phyloP scores from a whole-genome alignment of 1,140 invertebrate species.

The Heliconius hermathena region DNA sequence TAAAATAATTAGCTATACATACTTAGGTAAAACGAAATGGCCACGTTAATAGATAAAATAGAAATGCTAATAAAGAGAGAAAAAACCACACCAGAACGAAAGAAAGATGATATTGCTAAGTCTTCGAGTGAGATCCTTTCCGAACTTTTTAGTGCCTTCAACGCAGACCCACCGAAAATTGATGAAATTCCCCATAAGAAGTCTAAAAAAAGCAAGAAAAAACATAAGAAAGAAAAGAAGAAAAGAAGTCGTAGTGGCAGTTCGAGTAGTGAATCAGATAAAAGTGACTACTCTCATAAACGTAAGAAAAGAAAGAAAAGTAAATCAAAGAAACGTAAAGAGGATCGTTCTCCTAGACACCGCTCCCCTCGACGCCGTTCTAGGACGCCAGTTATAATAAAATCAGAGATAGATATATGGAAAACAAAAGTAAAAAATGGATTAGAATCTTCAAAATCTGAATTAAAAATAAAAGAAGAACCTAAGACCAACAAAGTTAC shows the following conservation, averaged over 20 bases:
- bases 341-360: slow-evolving; percentile 69
- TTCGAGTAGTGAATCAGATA: slow-evolving; percentile 57
- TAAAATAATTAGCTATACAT: background rate
- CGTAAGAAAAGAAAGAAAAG: slow-evolving; percentile 82
- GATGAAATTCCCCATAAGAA: slow-evolving; percentile 62
- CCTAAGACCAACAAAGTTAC: slow-evolving; percentile 42
- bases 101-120: slow-evolving; percentile 80
- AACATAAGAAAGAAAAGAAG: slow-evolving; percentile 75
- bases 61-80: slow-evolving; percentile 73
- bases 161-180: slow-evolving; percentile 83
- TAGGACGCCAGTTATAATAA: slow-evolving; percentile 55
- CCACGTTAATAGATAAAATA: slow-evolving; percentile 72
- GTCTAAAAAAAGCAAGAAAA: slow-evolving; percentile 72
- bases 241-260: slow-evolving; percentile 65
- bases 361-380: slow-evolving; percentile 59
- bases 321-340: slow-evolving; percentile 82
- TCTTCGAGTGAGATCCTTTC: slow-evolving; percentile 90
- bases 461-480: slow-evolving; percentile 67
- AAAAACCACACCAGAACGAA: slow-evolving; percentile 71
- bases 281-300: slow-evolving; percentile 65
- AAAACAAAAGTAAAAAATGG: slow-evolving; percentile 82
- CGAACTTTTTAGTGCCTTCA: slow-evolving; percentile 89
- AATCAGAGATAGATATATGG: slow-evolving; percentile 59
- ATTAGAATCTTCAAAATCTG: slow-evolving; percentile 59
- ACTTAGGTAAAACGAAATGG: slow-evolving; percentile 43